Evolutionary conservation across 1,140 invertebrate genomes (phyloP).

Genomic region (Teleopsis dalmanni): DNA sequence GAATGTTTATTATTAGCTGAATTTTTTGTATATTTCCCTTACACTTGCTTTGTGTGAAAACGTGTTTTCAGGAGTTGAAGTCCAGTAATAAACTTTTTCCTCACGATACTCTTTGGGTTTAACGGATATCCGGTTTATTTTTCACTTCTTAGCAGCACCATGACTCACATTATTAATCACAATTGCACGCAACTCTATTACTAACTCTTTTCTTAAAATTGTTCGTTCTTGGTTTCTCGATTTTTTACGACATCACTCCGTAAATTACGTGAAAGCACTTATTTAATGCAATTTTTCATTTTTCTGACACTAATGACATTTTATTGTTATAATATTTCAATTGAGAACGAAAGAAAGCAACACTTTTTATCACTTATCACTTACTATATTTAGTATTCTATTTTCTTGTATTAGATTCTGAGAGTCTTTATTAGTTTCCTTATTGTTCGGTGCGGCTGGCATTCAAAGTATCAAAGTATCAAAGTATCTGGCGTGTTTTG

Average conservation of each 20-base stretch:
- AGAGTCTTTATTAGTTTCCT: no score
- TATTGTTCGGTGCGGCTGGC: no score
- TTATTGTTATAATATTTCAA: slow-evolving; percentile 9
- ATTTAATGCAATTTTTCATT: slow-evolving; percentile 8
- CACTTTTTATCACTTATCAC: no score
- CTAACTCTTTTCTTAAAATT: background rate
- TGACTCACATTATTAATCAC: background rate
- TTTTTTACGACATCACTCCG: background rate
- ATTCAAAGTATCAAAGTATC: no score
- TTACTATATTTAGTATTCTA: no score
- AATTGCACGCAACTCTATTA: background rate
- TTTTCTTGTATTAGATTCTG: no score
- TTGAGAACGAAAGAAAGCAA: no score
- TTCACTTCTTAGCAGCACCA: background rate
- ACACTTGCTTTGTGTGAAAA: background rate
- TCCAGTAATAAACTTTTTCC: background rate
- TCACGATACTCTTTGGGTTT: background rate
- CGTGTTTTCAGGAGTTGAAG: background rate
- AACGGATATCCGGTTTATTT: background rate
- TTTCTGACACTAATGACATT: slow-evolving; percentile 14
- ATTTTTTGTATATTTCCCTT: no score
- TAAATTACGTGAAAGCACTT: slow-evolving; percentile 6
- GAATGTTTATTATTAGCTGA: no score
- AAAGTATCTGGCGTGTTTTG: no score
- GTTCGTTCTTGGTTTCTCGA: background rate